Evolutionary conservation across 2,888 invertebrate genomes (phyloP).

Genomic region (Galeruca laticollis): DNA sequence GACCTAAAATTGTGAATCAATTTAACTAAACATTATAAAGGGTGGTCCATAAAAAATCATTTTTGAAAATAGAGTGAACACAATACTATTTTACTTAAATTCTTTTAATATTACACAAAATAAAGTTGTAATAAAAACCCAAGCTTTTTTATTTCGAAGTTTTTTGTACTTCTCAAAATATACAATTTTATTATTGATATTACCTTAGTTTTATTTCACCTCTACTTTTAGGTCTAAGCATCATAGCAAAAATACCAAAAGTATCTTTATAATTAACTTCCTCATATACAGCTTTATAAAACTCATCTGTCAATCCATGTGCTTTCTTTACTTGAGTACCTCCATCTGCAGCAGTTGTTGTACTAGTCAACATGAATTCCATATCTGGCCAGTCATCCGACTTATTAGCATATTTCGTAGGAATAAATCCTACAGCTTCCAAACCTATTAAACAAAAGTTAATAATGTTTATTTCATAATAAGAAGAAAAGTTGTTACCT

Average conservation of each 20-base stretch:
- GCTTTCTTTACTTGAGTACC: slow-evolving; percentile 80
- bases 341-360: slow-evolving; percentile 86
- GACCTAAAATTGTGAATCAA: slow-evolving; percentile 57
- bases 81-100: no score
- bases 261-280: slow-evolving; percentile 81
- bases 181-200: no score
- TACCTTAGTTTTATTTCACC: slow-evolving; percentile 77
- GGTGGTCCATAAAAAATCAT: no score
- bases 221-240: slow-evolving; percentile 87
- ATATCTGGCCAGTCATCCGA: slow-evolving; percentile 93
- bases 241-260: slow-evolving; percentile 88
- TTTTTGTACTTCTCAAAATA: no score
- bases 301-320: slow-evolving; percentile 84
- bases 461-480: neutral
- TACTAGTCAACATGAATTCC: slow-evolving; percentile 89
- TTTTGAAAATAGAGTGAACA: no score
- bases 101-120: no score
- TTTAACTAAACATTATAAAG: no score
- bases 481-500: slow-evolving; percentile 60
- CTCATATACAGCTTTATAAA: slow-evolving; percentile 81
- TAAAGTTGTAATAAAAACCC: no score
- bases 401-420: slow-evolving; percentile 88
- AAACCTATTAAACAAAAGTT: slow-evolving; percentile 62
- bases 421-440: slow-evolving; percentile 89
- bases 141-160: no score